phyloP scores from a whole-genome alignment of 2,888 invertebrate genomes.

The Chydorus sphaericus region DNA sequence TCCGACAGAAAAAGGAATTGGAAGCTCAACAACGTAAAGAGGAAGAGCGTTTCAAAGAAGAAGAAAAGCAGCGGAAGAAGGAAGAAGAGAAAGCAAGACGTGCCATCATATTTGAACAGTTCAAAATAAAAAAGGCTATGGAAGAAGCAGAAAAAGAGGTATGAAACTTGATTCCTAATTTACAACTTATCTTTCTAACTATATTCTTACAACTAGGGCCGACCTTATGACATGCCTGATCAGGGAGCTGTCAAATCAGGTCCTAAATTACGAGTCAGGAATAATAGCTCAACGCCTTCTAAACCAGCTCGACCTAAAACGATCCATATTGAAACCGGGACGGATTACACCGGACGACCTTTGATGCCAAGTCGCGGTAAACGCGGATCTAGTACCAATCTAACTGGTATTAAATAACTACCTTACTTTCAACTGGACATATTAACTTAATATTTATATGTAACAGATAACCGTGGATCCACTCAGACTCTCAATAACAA shows the following conservation, averaged over 20 bases:
- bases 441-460: neutral
- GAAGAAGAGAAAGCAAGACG: constrained; percentile 77
- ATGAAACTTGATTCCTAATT: neutral
- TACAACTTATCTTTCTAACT: neutral
- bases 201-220: constrained; percentile 3
- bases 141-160: constrained; percentile 55
- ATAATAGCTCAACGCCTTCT: constrained; percentile 30
- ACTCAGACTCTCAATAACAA: constrained; percentile 15
- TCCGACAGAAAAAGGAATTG: constrained; percentile 66
- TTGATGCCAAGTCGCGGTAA: constrained; percentile 46
- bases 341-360: constrained; percentile 46
- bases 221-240: constrained; percentile 17
- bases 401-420: constrained; percentile 45
- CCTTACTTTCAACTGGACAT: constrained; percentile 6
- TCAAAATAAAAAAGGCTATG: constrained; percentile 81
- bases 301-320: constrained; percentile 70
- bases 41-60: constrained; percentile 58
- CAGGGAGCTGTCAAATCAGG: constrained; percentile 28
- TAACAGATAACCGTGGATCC: constrained; percentile 16
- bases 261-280: constrained; percentile 48
- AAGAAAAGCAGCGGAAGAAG: constrained; percentile 45
- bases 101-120: constrained; percentile 77
- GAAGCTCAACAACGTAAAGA: constrained; percentile 61
- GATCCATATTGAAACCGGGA: constrained; percentile 69
- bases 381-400: constrained; percentile 66